These are phyloP conservation scores for Pelodytes ibericus DNA, from an alignment of 2,797 vertebrate genomes.

Conservation along the genomic window DNA sequence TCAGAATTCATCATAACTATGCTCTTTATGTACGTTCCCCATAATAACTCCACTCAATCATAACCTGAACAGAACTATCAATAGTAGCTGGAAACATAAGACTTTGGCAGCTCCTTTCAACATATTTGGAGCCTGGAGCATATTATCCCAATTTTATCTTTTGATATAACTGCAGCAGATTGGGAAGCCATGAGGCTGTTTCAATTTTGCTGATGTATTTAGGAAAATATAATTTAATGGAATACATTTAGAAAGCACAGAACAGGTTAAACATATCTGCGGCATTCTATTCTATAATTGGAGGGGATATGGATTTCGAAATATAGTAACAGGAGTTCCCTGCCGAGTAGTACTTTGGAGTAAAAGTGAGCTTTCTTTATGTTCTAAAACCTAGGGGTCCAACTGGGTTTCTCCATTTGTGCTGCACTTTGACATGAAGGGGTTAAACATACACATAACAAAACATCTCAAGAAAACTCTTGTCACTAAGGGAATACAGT, in stretches of 20 bases:
- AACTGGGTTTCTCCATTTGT: too few species aligned
- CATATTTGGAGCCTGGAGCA: slow-evolving; percentile 34
- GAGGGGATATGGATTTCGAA: too few species aligned
- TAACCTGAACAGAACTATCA: not conserved
- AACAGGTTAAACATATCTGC: too few species aligned
- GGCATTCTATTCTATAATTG: too few species aligned
- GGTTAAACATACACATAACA: too few species aligned
- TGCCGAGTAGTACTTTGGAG: too few species aligned
- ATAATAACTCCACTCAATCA: slow-evolving; percentile 17
- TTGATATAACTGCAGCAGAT: slow-evolving; percentile 37
- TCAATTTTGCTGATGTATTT: not conserved
- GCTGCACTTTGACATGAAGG: too few species aligned
- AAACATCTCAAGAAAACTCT: too few species aligned
- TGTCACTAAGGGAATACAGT: too few species aligned
- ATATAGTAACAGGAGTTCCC: too few species aligned
- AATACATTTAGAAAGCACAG: not conserved
- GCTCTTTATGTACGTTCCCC: not conserved
- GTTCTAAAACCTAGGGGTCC: too few species aligned
- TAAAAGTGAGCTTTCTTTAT: too few species aligned
- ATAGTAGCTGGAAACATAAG: not conserved
- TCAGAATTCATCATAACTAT: slow-evolving; percentile 2
- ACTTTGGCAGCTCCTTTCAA: slow-evolving; percentile 21
- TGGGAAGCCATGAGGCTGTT: slow-evolving; percentile 12
- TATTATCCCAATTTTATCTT: slow-evolving; percentile 28
- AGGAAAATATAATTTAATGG: not conserved